Conservation (phyloP, 1,140 invertebrate genomes). For the Leptopilina boulardi region DNA sequence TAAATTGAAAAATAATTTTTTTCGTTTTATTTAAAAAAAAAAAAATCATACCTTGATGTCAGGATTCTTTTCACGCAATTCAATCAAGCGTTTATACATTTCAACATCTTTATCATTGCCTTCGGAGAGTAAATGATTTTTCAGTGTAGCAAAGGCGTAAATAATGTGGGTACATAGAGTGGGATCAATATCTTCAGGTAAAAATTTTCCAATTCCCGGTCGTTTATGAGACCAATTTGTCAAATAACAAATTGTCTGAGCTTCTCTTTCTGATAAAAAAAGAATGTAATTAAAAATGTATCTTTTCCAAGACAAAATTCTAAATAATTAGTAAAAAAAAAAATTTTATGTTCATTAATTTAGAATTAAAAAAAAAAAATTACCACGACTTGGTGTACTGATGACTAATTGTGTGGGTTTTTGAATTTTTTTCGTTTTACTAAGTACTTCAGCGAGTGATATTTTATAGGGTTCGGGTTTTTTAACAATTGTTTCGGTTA, state of each 20-base stretch:
- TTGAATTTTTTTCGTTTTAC: conserved; percentile 78
- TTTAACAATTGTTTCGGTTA: conserved; percentile 78
- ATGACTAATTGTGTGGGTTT: conserved; percentile 80
- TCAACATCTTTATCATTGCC: conserved; percentile 87
- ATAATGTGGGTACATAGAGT: conserved; percentile 94
- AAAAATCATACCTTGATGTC: conserved; percentile 84
- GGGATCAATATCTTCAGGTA: conserved; percentile 91
- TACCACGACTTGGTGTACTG: conserved; percentile 71
- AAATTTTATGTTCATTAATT: neutral
- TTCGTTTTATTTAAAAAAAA: neutral
- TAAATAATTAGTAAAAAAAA: conserved; percentile 31
- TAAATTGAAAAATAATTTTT: too few species aligned
- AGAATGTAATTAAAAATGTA: conserved; percentile 36
- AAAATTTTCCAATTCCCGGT: conserved; percentile 89
- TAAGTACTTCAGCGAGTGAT: conserved; percentile 83
- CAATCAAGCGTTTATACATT: conserved; percentile 89
- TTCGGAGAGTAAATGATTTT: conserved; percentile 88
- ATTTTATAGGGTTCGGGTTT: conserved; percentile 89
- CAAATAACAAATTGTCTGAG: conserved; percentile 94
- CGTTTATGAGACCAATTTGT: conserved; percentile 96
- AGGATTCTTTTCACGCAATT: conserved; percentile 91
- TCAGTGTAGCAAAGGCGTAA: conserved; percentile 93
- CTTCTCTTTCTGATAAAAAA: conserved; percentile 81
- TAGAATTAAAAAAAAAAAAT: conserved; percentile 53
- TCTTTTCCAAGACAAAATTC: too few species aligned